Base-by-base conservation (phyloP, 2,113 vertebrate species). In the Hippocampus zosterae region DNA sequence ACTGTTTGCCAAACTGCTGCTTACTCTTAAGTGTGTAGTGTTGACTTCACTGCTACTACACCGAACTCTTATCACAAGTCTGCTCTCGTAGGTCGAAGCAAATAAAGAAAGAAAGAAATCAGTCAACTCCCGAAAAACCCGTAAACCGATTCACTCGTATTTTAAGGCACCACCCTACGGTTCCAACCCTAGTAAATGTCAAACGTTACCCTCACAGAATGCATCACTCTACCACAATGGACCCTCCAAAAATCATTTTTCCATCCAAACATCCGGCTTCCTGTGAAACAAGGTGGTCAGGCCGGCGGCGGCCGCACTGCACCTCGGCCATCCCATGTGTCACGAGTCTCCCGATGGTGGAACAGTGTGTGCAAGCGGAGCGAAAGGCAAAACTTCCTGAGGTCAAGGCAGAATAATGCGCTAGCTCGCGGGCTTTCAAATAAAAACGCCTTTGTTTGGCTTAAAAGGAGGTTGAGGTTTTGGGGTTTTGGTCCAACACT, bases 381-480 rank as follows among this genome's bases (percentile, higher is more conserved):
- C 52, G 77, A 81, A 79, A 87, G 83, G 76, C 71, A 81, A 78
- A 81, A 77, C 77, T 80, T 82, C 83, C 83, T 89, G 85, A 91
- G 89, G 89, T 90, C 85, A 88, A 77, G 78, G 73, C 73, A 83
- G 60, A 89, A 77, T 72, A 81, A 80, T 80, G 72, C 81, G 71
- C 85, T 29, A 81, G 75, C 33, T 37, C 33, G 33, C 78, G 73
- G 83, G 71, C 82, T 78, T 84, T 82, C 76, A 85, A 88, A 88
- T 84, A 89, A 88, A 86, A 86, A 78, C 69, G 74, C 87, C 42
- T 86, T 89, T 90, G 84, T 91, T 91, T 89, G 89, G 79, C 77
- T 82, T 84, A 69, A 87, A 84, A 83, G 84, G 88, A 85, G 79
- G 72, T 78, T 90, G 90, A 86, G 88, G 88, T 85, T 89, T 91